Evolutionary conservation across 2,888 invertebrate genomes (phyloP), one percentile per base, ranked within the genome.

Genomic region (Gortyna flavago): DNA sequence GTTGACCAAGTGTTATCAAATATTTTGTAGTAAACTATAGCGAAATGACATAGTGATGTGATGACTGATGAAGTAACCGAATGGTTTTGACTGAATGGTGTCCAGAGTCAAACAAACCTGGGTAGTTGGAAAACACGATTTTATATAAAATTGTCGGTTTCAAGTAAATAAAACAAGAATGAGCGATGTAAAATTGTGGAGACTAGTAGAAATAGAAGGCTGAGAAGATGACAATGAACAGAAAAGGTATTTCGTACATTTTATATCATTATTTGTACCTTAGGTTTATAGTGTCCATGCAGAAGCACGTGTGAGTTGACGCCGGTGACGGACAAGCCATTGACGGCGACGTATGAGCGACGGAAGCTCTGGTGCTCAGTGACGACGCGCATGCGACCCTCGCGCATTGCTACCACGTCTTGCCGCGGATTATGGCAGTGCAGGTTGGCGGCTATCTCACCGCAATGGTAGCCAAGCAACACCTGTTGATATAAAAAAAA

Each of bases 391-490:
- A 97, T 92, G 79, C 95, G 93, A 0, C 97, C 97, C 1, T 97
- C 96, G 1, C 93, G 91, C 18, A 97, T 88, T 21, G 96, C 96
- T 48, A 93, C 92, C 0, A 97, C 89, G 48, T 96, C 96, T 62
- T 93, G 92, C 7, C 97, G 94, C 1, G 98, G 97, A 3, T 91
- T 93, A 1, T 96, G 94, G 90, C 95, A 98, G 91, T 98, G 97
- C 44, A 98, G 95, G 92, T 98, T 98, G 1, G 97, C 97, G 0
- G 98, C 98, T 75, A 98, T 96, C 64, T 95, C 85, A 0, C 97
- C 97, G 29, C 95, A 95, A 88, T 98, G 97, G 95, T 98, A 98
- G 0, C 97, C 97, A 61, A 98, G 95, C 18, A 95, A 80, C 0
- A 96, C 94, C 96, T 96, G 97, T 57, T 54, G 32, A 21, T 21